Evolutionary conservation across 30 jellyfish, hydroid and myxozoan genomes (phyloP).

Genomic region (Clytia hemisphaerica): DNA sequence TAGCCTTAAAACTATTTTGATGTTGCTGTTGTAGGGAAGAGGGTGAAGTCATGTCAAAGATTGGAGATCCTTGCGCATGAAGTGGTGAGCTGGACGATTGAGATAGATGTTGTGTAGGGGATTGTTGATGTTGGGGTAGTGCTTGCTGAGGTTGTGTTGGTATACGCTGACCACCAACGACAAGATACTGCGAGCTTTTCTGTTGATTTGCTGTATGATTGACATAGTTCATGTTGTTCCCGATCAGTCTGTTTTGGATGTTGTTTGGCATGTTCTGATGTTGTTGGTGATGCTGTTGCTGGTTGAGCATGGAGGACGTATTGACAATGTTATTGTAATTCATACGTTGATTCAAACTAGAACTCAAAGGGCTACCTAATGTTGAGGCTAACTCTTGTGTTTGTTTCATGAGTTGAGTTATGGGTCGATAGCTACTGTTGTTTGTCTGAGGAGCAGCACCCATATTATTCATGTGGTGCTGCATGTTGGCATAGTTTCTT

Average conservation of each 20-base stretch:
- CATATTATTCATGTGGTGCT: too few species aligned
- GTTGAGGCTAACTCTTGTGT: conserved; percentile 14
- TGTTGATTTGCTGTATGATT: not conserved
- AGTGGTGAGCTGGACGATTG: too few species aligned
- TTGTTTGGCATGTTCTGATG: not conserved
- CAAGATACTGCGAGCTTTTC: conserved; percentile 25
- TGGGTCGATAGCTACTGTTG: conserved; percentile 12
- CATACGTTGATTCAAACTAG: not conserved
- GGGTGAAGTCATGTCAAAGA: too few species aligned
- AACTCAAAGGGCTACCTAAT: not conserved
- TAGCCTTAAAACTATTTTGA: too few species aligned
- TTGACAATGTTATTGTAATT: not conserved
- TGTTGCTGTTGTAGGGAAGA: too few species aligned
- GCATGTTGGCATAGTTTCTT: too few species aligned
- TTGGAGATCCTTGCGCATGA: too few species aligned
- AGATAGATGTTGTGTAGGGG: too few species aligned
- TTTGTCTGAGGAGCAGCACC: conserved; percentile 2
- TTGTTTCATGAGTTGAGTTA: conserved; percentile 22
- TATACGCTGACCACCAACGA: conserved; percentile 39
- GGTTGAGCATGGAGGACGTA: too few species aligned
- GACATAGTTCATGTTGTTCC: not conserved
- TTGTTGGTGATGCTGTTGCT: too few species aligned
- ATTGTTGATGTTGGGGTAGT: not conserved
- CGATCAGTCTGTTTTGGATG: not conserved
- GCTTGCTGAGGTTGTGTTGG: conserved; percentile 27